Conservation (phyloP, 2,797 vertebrate genomes). For the Dryobates pubescens region DNA sequence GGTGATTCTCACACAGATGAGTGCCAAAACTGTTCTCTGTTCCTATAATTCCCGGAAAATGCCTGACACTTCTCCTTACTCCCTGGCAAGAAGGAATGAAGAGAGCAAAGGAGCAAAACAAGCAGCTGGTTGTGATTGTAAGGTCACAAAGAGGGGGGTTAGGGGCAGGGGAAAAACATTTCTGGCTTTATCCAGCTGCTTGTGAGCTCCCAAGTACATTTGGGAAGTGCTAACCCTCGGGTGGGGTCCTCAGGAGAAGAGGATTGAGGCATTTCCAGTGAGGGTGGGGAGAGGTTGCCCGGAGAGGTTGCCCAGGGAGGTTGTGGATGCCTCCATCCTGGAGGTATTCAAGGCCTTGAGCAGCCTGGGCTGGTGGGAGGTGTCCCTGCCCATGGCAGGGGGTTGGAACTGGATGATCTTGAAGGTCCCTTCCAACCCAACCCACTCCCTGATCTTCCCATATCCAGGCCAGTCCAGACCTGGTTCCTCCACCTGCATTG, state of each 20-base stretch:
- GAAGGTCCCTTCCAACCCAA: too few species aligned
- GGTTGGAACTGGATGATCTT: too few species aligned
- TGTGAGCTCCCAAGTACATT: not conserved
- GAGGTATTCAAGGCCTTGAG: too few species aligned
- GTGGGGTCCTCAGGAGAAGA: not conserved
- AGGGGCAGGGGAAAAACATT: not conserved
- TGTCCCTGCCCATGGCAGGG: too few species aligned
- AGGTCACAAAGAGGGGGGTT: not conserved
- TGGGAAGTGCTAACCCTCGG: not conserved
- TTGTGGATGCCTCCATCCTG: too few species aligned
- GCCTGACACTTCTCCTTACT: not conserved
- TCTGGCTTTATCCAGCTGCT: not conserved
- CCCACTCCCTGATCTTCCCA: not conserved
- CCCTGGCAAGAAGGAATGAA: accelerated
- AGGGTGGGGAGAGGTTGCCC: too few species aligned
- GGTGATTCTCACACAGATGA: not conserved
- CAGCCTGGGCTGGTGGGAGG: too few species aligned
- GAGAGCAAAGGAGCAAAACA: not conserved
- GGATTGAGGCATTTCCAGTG: not conserved
- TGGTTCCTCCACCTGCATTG: accelerated
- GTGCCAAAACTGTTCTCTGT: not conserved
- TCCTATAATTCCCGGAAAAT: not conserved
- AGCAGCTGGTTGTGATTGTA: not conserved
- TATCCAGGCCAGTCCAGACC: accelerated
- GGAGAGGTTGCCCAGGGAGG: too few species aligned